Conservation (phyloP, 2,113 vertebrate species). For the Cisticola juncidis region DNA sequence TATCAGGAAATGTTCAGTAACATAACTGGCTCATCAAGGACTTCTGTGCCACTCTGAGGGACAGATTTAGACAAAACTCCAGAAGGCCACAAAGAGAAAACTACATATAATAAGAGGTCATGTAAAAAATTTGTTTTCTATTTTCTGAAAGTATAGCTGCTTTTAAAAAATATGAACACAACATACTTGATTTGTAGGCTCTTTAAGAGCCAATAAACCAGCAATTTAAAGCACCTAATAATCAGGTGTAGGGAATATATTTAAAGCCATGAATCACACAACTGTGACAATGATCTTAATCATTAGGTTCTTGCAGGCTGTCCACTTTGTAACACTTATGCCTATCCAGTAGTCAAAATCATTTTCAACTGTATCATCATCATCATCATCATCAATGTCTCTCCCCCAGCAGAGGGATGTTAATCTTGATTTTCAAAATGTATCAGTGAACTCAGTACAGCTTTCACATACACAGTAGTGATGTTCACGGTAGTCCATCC, state of each 20-base stretch:
- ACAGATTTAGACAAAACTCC: neutral
- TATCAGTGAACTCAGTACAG: neutral
- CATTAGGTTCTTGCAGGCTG: neutral
- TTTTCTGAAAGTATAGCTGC: neutral
- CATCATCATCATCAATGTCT: neutral
- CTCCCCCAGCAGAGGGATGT: neutral
- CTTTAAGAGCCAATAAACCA: neutral
- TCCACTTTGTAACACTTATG: neutral
- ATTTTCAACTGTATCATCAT: neutral
- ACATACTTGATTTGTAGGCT: neutral
- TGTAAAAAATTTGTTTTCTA: neutral
- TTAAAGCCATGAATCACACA: neutral
- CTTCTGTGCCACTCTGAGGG: neutral
- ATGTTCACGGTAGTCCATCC: neutral
- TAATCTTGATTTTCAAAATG: neutral
- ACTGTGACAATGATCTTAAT: accelerated
- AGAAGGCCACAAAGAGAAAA: neutral
- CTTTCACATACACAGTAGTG: neutral
- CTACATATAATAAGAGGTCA: neutral
- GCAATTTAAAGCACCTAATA: neutral
- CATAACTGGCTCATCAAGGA: neutral
- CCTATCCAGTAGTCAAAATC: neutral
- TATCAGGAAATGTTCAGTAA: neutral
- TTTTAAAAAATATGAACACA: neutral
- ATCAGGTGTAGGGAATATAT: neutral